Percentiles rank a stretch among this genome's conserved stretches.
Evolutionary conservation across 2,888 invertebrate species (phyloP).

Genomic region (Andrena dorsata): DNA sequence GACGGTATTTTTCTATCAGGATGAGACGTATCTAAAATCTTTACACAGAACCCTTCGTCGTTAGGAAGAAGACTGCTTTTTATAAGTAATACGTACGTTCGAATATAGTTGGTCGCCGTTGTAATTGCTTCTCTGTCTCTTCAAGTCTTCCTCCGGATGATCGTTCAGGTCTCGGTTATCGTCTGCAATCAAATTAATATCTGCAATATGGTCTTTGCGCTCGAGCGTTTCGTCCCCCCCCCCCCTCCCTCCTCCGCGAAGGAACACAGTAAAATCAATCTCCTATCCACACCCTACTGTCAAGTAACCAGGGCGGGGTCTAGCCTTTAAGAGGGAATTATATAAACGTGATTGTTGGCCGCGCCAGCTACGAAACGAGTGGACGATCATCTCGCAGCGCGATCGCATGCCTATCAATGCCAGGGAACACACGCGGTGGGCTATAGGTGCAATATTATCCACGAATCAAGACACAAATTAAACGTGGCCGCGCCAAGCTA

Average conservation of each 20-base stretch:
- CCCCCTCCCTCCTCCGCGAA: too few relatives aligned
- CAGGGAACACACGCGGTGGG: not conserved
- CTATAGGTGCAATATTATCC: slow-evolving; percentile 60
- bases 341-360: not conserved
- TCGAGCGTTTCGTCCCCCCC: not conserved
- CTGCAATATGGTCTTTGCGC: slow-evolving; percentile 15
- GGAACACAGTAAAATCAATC: not conserved
- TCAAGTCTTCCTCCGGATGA: slow-evolving; percentile 94
- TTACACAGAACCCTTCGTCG: too few relatives aligned
- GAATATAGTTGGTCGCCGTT: slow-evolving; percentile 96
- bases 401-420: slow-evolving; percentile 16
- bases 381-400: not conserved
- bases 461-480: slow-evolving; percentile 80
- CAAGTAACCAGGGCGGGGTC: not conserved
- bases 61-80: too few relatives aligned
- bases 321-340: not conserved
- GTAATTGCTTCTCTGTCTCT: slow-evolving; percentile 94
- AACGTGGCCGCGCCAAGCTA: slow-evolving; percentile 75
- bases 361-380: slow-evolving; percentile 16
- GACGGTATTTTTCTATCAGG: too few relatives aligned
- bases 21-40: too few relatives aligned
- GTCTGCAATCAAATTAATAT: slow-evolving; percentile 86
- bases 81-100: slow-evolving; percentile 89
- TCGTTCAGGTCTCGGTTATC: slow-evolving; percentile 95
- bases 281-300: not conserved